A percentile compares a stretch with the other conserved stretches of the same genome.
Evolutionary conservation across 1,140 invertebrate species (phyloP).

Genomic region (Pseudomyrmex sp.): DNA sequence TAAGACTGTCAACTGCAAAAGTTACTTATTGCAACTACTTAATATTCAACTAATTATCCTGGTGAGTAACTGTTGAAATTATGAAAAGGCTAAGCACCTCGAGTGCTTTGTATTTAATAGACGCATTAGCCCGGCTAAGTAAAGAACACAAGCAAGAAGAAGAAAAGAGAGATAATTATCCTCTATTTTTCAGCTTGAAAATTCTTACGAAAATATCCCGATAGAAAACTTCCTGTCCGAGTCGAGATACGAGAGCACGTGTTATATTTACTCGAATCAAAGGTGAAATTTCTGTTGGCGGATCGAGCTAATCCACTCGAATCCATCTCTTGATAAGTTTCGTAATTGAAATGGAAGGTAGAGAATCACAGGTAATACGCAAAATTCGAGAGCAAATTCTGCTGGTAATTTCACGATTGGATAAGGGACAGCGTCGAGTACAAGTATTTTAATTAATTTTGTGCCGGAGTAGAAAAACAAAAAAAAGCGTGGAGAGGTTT

Average conservation of each 20-base stretch:
- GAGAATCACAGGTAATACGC: background rate
- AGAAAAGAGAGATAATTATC: background rate
- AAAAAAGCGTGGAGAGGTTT: background rate
- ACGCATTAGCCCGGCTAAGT: background rate
- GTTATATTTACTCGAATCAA: constrained; percentile 1
- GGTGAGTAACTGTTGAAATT: constrained; percentile 27
- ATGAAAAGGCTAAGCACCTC: background rate
- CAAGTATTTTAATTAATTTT: constrained; percentile 31
- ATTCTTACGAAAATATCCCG: background rate
- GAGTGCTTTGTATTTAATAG: constrained; percentile 9
- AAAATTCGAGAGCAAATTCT: constrained; percentile 14
- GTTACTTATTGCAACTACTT: constrained; percentile 6
- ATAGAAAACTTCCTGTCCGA: background rate
- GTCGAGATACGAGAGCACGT: background rate
- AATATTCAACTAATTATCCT: constrained; percentile 20
- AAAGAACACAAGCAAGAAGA: background rate
- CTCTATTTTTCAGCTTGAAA: background rate
- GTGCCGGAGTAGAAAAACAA: background rate
- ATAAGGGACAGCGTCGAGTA: background rate
- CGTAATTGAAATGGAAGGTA: constrained; percentile 37
- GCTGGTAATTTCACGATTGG: background rate
- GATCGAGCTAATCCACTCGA: constrained; percentile 25
- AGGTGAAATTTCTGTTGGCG: background rate
- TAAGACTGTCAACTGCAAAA: background rate
- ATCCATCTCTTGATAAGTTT: constrained; percentile 26